A percentile compares a stretch with the other conserved stretches of the same genome.
Evolutionary conservation across 1,140 invertebrate species (phyloP).

Genomic region (Trachymyrmex septentrionalis): DNA sequence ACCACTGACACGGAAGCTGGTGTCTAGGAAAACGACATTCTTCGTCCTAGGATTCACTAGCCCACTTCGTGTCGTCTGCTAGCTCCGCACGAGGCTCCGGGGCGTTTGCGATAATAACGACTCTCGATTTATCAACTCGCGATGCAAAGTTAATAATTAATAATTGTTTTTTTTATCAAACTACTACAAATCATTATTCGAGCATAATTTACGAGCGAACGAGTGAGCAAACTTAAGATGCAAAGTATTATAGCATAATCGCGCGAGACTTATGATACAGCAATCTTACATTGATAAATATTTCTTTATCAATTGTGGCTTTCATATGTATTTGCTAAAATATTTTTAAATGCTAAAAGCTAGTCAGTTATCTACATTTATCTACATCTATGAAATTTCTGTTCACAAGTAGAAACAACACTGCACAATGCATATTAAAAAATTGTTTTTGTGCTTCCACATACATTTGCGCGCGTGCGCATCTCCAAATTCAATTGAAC

Average conservation of each 20-base stretch:
- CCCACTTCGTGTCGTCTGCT: constrained; percentile 54
- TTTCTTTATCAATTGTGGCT: background rate
- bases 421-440: constrained; percentile 19
- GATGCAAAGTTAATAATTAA: constrained; percentile 64
- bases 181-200: constrained; percentile 51
- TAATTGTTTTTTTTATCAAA: constrained; percentile 33
- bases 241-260: constrained; percentile 68
- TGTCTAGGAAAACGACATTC: constrained; percentile 81
- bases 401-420: constrained; percentile 14
- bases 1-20: constrained; percentile 81
- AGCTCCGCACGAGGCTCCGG: constrained; percentile 62
- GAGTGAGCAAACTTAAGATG: constrained; percentile 49
- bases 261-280: constrained; percentile 14
- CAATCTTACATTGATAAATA: constrained; percentile 24
- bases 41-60: constrained; percentile 79
- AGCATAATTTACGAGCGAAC: constrained; percentile 32
- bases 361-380: constrained; percentile 52
- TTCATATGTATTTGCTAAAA: constrained; percentile 1
- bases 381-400: background rate
- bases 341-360: constrained; percentile 16
- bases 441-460: constrained; percentile 13
- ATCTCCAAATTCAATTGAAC: background rate
- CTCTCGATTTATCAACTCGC: constrained; percentile 44
- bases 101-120: constrained; percentile 59
- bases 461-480: background rate